Conservation (phyloP, 1,140 invertebrate species). For the Goniozus legneri region DNA sequence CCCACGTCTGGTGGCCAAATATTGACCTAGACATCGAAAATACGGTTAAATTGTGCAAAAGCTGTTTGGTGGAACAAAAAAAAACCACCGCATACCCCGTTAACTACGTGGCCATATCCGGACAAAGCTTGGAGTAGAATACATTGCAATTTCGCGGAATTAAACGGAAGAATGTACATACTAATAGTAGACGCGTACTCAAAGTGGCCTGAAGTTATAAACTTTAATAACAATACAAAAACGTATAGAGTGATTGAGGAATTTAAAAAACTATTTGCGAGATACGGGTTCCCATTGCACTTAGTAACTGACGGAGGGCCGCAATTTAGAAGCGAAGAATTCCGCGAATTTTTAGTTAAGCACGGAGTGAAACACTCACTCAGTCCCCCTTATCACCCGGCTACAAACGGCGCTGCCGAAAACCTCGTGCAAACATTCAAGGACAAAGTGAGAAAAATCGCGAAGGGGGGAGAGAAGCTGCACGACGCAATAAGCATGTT, state of each 20-base stretch:
- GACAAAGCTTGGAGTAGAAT: neutral
- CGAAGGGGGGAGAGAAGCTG: neutral
- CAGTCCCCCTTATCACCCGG: neutral
- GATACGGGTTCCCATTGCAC: neutral
- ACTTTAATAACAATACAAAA: neutral
- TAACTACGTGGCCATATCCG: neutral
- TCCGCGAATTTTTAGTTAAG: neutral
- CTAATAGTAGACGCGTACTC: neutral
- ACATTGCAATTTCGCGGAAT: neutral
- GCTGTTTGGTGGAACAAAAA: neutral
- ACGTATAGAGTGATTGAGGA: neutral
- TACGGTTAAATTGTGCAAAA: neutral
- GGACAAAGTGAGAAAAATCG: neutral
- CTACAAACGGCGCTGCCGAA: no score
- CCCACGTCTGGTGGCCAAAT: constrained; percentile 40
- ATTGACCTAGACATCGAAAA: constrained; percentile 31
- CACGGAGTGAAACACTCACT: neutral
- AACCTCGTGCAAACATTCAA: no score
- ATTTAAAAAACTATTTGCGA: neutral
- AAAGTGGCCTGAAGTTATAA: neutral
- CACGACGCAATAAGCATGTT: neutral
- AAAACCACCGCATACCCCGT: neutral
- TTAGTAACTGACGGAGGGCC: neutral
- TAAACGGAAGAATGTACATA: neutral
- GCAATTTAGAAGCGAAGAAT: neutral